phyloP scores from a whole-genome alignment of 2,888 invertebrate species.

The Ptychoptera albimana region DNA sequence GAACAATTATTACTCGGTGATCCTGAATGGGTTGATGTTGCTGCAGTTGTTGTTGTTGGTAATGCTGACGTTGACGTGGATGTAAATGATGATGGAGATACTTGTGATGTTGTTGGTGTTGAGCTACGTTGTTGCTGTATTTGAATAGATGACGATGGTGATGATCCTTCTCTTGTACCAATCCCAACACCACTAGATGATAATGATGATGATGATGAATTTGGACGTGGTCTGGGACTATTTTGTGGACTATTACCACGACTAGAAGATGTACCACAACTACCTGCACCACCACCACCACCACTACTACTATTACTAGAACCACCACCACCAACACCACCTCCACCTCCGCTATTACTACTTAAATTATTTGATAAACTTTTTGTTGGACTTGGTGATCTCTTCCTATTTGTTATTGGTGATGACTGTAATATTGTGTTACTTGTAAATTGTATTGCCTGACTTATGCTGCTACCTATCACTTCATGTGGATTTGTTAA shows the following conservation, averaged over 20 bases:
- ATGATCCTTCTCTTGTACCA: slow-evolving; percentile 5
- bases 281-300: neutral
- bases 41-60: slow-evolving; percentile 8
- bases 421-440: slow-evolving; percentile 35
- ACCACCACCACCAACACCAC: too few relatives aligned
- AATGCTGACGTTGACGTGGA: slow-evolving; percentile 17
- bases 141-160: neutral
- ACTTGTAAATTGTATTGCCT: slow-evolving; percentile 40
- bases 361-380: neutral
- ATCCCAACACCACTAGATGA: slow-evolving; percentile 14
- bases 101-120: slow-evolving; percentile 11
- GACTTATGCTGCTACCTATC: slow-evolving; percentile 45
- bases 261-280: slow-evolving; percentile 26
- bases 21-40: neutral
- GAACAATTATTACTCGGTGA: neutral
- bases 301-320: neutral
- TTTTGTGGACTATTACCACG: slow-evolving; percentile 22
- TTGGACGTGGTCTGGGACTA: slow-evolving; percentile 22
- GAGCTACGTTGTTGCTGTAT: slow-evolving; percentile 11
- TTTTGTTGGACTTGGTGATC: slow-evolving; percentile 8
- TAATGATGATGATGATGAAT: slow-evolving; percentile 6
- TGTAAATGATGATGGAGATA: slow-evolving; percentile 18
- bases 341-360: neutral
- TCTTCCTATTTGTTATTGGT: slow-evolving; percentile 20
- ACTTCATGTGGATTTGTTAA: slow-evolving; percentile 49